Evolutionary conservation across 1,140 invertebrate genomes (phyloP).

Genomic region (Hydropsyche tenuis): DNA sequence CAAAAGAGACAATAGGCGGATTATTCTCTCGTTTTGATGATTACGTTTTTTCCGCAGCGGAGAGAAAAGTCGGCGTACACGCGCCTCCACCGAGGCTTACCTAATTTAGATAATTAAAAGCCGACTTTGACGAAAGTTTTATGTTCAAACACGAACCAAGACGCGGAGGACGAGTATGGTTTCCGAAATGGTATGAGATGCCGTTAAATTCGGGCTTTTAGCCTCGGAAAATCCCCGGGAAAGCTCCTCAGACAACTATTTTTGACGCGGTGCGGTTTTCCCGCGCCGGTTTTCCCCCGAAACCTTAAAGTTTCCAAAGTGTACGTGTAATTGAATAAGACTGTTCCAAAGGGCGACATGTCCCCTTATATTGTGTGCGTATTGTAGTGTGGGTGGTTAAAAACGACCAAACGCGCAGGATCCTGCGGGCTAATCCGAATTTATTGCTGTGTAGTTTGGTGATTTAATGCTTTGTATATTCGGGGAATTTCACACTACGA

Average conservation of each 20-base stretch:
- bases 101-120: conserved; percentile 23
- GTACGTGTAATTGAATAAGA: conserved; percentile 18
- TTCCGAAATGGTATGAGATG: too few relatives aligned
- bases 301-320: background rate
- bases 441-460: too few relatives aligned
- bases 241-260: background rate
- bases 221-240: background rate
- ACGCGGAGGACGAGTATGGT: too few relatives aligned
- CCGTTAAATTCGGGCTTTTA: too few relatives aligned
- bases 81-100: background rate
- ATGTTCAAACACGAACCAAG: background rate
- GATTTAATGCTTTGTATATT: too few relatives aligned
- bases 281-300: background rate
- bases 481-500: too few relatives aligned
- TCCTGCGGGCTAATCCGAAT: too few relatives aligned
- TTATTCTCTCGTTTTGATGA: background rate
- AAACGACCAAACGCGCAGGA: too few relatives aligned
- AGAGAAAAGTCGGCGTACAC: background rate
- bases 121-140: conserved; percentile 10
- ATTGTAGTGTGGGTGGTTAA: too few relatives aligned
- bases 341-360: conserved; percentile 13
- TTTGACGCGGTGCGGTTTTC: conserved; percentile 1
- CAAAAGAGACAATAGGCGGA: background rate
- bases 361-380: too few relatives aligned
- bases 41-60: background rate